Evolutionary conservation across 2,797 vertebrate species (phyloP).

Genomic region (Enteromius trimaculatus): DNA sequence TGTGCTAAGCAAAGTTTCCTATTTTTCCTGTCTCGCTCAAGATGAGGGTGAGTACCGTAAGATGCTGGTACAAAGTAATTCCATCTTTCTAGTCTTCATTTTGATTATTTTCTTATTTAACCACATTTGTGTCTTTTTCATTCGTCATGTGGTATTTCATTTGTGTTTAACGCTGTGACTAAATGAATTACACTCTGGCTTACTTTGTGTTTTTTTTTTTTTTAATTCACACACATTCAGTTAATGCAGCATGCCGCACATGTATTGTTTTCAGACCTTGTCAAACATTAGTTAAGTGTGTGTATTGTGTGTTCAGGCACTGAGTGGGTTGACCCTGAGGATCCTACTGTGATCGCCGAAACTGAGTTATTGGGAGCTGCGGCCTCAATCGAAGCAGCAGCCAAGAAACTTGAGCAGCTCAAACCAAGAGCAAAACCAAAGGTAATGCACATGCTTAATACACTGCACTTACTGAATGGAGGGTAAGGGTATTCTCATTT

Average conservation of each 20-base stretch:
- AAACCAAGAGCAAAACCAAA: conserved; percentile 96
- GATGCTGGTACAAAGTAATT: background rate
- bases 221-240: background rate
- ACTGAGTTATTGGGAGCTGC: conserved; percentile 94
- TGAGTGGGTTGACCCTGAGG: conserved; percentile 94
- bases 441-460: conserved; percentile 72
- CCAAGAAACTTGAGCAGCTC: conserved; percentile 97
- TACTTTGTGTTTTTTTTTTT: background rate
- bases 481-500: background rate
- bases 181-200: background rate
- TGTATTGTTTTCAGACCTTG: background rate
- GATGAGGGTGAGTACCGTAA: conserved; percentile 79
- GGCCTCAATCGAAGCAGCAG: conserved; percentile 96
- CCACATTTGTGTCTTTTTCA: conserved; percentile 21
- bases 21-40: conserved; percentile 70
- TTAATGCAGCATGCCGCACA: conserved; percentile 10
- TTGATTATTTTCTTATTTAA: background rate
- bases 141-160: background rate
- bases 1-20: conserved; percentile 62
- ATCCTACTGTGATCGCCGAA: conserved; percentile 94
- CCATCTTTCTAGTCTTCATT: background rate
- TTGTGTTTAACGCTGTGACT: background rate
- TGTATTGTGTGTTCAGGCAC: conserved; percentile 77
- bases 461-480: background rate
- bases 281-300: background rate